A percentile compares a stretch with the other conserved stretches of the same genome.
These are phyloP conservation scores for Neosilurus hyrtlii DNA, from an alignment of 2,797 vertebrate species.

Conservation along the genomic window DNA sequence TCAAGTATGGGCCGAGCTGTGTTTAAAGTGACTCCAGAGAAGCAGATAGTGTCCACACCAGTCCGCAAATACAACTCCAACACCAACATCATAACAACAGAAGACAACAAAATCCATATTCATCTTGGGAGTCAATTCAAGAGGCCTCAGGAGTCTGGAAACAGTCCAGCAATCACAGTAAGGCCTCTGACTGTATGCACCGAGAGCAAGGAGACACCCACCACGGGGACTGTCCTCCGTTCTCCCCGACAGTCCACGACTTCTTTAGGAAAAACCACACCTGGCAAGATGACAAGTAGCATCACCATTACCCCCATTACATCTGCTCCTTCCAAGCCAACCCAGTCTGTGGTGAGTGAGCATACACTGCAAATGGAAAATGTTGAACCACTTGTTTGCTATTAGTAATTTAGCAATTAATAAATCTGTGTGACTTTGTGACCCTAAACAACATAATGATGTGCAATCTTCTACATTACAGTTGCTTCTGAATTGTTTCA, in stretches of 20 bases:
- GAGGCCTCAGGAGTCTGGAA: conserved; percentile 64
- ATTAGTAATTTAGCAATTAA: conserved; percentile 36
- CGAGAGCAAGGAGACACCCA: conserved; percentile 74
- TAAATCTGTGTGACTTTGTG: conserved; percentile 41
- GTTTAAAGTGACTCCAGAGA: conserved; percentile 86
- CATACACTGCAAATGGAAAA: background rate
- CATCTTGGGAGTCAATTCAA: conserved; percentile 89
- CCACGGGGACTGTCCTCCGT: conserved; percentile 82
- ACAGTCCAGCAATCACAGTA: conserved; percentile 72
- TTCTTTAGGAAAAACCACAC: conserved; percentile 62
- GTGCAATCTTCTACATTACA: conserved; percentile 66
- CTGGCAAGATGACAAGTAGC: conserved; percentile 90
- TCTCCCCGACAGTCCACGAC: conserved; percentile 75
- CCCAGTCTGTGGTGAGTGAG: conserved; percentile 83
- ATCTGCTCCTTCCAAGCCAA: conserved; percentile 78
- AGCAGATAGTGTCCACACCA: conserved; percentile 72
- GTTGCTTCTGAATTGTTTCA: conserved; percentile 75
- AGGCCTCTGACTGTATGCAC: conserved; percentile 70
- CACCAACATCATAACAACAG: conserved; percentile 88
- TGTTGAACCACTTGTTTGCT: conserved; percentile 11
- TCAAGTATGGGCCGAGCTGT: conserved; percentile 75
- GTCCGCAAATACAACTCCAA: conserved; percentile 82
- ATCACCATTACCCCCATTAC: conserved; percentile 89
- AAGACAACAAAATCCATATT: conserved; percentile 98
- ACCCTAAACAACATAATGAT: conserved; percentile 47